Base-by-base conservation (phyloP, 2,888 invertebrate species). In the Ptilodon capucinus region DNA sequence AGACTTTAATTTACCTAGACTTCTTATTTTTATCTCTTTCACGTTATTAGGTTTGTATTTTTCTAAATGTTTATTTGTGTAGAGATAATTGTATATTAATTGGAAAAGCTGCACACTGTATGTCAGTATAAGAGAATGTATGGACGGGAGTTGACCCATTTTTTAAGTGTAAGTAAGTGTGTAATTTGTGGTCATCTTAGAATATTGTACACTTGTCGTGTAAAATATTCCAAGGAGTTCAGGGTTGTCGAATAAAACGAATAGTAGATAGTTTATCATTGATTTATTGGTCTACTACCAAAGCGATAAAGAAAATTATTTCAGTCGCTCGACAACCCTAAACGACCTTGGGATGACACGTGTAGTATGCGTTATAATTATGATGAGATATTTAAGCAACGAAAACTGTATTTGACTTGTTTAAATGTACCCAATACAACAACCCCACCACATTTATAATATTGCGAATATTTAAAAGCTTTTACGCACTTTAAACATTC, bases 341-440 rank as follows among this genome's bases (percentile, higher is more conserved):
- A n/a, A n/a, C 28, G n/a, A 4, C 11, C n/a, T 11, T 28, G 2
- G n/a, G 5, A n/a, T 23, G 32, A 32, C 6, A 2, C 14, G 14
- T 5, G 32, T 14, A 32, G n/a, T 13, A 44, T 42, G 46, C 44
- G 34, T 42, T n/a, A 40, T 46, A 52, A 51, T 36, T 38, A 51
- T 45, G 66, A 71, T 79, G 79, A 79, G 81, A 79, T 81, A 80
- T 76, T 78, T 74, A 71, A 59, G 49, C 62, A 48, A 67, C 65
- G 56, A 49, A 48, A 46, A 55, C 42, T 48, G 28, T 52, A 57
- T 57, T 57, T 51, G 58, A 61, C 44, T 51, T 44, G 34, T 44
- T 25, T 50, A 46, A 57, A 52, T 60, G 48, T 52, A 58, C 43
- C 46, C 44, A 52, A 56, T 58, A 51, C 47, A 19, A 28, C n/a